These are phyloP conservation scores for Lerista edwardsae DNA, from an alignment of 2,797 vertebrate genomes.

Conservation along the genomic window DNA sequence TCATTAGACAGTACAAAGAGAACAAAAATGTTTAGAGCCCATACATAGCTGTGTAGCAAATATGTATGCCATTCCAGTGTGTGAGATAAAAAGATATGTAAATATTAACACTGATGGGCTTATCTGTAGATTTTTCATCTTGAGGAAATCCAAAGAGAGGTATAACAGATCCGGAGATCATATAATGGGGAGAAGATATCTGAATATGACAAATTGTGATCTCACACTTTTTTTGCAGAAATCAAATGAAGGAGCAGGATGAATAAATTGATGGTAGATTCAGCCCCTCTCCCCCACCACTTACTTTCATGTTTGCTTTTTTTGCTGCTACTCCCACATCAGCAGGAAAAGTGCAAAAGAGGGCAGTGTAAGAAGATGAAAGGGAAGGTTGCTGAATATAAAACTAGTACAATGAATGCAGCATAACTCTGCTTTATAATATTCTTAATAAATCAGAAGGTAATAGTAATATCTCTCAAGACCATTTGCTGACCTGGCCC, in stretches of 20 bases:
- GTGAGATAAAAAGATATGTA: not conserved
- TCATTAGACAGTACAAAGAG: slow-evolving; percentile 20
- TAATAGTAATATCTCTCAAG: not conserved
- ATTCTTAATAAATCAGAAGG: slow-evolving; percentile 9
- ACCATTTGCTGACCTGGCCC: too few species aligned
- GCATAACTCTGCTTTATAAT: not conserved
- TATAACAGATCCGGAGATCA: not conserved
- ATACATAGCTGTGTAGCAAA: not conserved
- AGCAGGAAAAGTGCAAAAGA: not conserved
- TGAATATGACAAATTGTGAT: not conserved
- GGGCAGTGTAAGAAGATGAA: slow-evolving; percentile 17
- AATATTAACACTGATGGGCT: not conserved
- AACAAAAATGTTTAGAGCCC: not conserved
- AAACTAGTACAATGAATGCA: slow-evolving; percentile 25
- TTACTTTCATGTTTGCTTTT: too few species aligned
- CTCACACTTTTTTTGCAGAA: not conserved
- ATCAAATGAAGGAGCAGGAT: slow-evolving; percentile 5
- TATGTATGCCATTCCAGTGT: not conserved
- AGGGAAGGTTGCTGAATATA: slow-evolving; percentile 8
- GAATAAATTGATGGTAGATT: not conserved
- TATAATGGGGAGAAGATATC: not conserved
- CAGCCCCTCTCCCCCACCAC: not conserved
- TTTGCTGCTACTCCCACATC: not conserved
- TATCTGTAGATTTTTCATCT: not conserved
- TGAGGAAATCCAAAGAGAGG: not conserved